These are phyloP conservation scores for Cephus runcator DNA, from an alignment of 2,888 invertebrate species.

Conservation along the genomic window DNA sequence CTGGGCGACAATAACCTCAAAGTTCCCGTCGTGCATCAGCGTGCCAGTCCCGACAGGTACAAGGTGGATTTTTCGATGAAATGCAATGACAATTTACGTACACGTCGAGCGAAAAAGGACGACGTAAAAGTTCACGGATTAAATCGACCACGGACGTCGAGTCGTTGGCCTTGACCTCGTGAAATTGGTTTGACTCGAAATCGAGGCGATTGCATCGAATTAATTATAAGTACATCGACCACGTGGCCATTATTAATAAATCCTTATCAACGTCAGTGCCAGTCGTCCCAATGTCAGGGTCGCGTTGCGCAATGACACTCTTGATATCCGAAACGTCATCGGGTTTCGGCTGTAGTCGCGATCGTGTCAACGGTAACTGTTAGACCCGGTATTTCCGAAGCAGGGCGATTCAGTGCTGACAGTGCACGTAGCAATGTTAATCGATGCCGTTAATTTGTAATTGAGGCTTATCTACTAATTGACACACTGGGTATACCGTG, in stretches of 20 bases:
- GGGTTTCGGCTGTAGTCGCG: too few species aligned
- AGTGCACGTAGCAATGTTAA: not conserved
- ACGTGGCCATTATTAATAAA: not conserved
- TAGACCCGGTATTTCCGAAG: not conserved
- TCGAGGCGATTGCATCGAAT: not conserved
- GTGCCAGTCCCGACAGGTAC: too few species aligned
- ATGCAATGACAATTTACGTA: too few species aligned
- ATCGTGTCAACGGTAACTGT: too few species aligned
- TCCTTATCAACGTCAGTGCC: not conserved
- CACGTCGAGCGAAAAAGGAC: too few species aligned
- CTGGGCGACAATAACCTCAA: slow-evolving; percentile 31
- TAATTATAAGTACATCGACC: not conserved
- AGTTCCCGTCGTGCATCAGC: not conserved
- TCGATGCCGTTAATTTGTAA: not conserved
- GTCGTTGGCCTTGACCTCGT: not conserved
- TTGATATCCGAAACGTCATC: not conserved
- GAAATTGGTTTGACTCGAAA: not conserved
- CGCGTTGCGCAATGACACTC: not conserved
- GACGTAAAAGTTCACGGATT: not conserved
- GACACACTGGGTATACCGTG: not conserved
- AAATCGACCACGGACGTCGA: not conserved
- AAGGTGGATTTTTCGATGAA: too few species aligned
- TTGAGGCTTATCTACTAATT: not conserved
- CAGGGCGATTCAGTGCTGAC: not conserved
- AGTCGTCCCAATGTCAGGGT: not conserved